phyloP scores from a whole-genome alignment of 2,888 invertebrate genomes.

The Pyralis farinalis region DNA sequence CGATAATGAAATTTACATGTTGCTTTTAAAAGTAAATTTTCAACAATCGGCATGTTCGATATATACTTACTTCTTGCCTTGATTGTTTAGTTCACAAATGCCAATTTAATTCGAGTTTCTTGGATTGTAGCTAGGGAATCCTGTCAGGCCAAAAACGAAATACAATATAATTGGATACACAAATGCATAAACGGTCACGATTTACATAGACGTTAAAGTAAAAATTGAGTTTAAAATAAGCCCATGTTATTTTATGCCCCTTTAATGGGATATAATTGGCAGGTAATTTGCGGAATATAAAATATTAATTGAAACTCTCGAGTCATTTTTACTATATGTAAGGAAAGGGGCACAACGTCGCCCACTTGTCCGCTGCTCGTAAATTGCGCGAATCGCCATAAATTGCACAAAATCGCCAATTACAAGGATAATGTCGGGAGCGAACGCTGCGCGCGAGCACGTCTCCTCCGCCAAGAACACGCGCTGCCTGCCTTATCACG shows the following conservation, averaged over 20 bases:
- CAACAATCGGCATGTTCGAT: no score
- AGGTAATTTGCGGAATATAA: constrained; percentile 69
- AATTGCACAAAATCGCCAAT: constrained; percentile 77
- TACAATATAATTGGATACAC: no score
- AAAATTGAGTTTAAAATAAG: constrained; percentile 35
- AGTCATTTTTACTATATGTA: constrained; percentile 51
- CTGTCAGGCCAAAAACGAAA: no score
- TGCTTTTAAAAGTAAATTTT: no score
- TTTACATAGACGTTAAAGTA: constrained; percentile 20
- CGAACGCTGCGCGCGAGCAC: constrained; percentile 36
- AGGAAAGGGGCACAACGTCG: constrained; percentile 48
- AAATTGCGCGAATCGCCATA: constrained; percentile 75
- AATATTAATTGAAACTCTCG: constrained; percentile 70
- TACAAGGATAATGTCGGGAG: constrained; percentile 68
- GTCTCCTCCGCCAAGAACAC: constrained; percentile 22
- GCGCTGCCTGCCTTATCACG: constrained; percentile 32
- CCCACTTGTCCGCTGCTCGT: constrained; percentile 75
- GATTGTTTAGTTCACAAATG: no score
- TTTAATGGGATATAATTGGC: constrained; percentile 68
- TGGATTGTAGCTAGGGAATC: no score
- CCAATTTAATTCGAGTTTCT: no score
- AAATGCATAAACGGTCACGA: no score
- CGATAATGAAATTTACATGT: no score
- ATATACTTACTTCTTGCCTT: no score
- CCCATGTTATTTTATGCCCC: constrained; percentile 40